These are phyloP conservation scores for Mya arenaria DNA, from an alignment of 1,140 invertebrate genomes.

Conservation along the genomic window DNA sequence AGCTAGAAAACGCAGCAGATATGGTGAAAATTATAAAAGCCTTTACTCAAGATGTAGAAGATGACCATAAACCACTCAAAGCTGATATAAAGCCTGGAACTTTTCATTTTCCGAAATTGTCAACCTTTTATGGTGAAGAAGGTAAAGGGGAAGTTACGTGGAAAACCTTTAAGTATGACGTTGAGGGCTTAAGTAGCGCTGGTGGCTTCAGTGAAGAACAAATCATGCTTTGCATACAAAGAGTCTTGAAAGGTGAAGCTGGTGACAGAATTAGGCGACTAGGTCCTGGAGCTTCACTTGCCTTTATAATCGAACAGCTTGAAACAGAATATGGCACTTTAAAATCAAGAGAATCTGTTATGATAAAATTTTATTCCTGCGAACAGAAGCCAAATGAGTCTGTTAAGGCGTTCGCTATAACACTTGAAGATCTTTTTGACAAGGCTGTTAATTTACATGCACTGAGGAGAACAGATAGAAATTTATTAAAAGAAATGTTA, in stretches of 20 bases:
- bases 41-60: no score
- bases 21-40: no score
- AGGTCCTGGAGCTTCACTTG: not conserved
- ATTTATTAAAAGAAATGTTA: not conserved
- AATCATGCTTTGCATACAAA: constrained; percentile 5
- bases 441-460: not conserved
- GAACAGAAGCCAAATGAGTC: not conserved
- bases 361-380: constrained; percentile 18
- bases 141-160: constrained; percentile 28
- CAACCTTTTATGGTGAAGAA: constrained; percentile 24
- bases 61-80: no score
- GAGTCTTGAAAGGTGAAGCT: constrained; percentile 11
- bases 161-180: constrained; percentile 28
- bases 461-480: not conserved
- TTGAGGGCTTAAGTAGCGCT: not conserved
- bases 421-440: constrained; percentile 21
- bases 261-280: constrained; percentile 9
- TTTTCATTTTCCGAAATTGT: constrained; percentile 36
- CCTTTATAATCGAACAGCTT: not conserved
- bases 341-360: not conserved
- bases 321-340: constrained; percentile 16
- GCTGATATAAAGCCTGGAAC: no score
- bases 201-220: constrained; percentile 16
- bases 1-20: no score
- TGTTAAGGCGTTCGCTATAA: constrained; percentile 2